Percentiles rank a stretch among this genome's conserved stretches.
Conservation (phyloP, 2,888 invertebrate genomes). For the Eupithecia centaureata region DNA sequence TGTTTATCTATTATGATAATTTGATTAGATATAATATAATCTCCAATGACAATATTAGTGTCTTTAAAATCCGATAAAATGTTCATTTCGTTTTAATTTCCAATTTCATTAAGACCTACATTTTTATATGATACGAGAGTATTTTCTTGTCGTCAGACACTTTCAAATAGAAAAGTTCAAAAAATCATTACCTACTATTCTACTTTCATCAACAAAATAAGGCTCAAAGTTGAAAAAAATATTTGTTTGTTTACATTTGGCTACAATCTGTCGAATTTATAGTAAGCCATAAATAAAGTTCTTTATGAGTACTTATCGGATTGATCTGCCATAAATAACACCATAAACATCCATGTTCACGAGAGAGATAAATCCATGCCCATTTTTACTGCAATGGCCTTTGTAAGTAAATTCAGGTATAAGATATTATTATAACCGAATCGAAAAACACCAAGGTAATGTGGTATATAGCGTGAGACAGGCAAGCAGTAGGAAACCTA, state of each 20-base stretch:
- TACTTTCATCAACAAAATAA: neutral
- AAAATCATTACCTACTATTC: neutral
- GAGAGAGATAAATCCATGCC: constrained; percentile 19
- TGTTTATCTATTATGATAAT: too few species aligned
- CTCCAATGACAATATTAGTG: neutral
- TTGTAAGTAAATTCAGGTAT: constrained; percentile 2
- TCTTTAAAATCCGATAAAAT: neutral
- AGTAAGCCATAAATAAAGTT: constrained; percentile 47
- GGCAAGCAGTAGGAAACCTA: too few species aligned
- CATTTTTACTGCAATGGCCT: constrained; percentile 8
- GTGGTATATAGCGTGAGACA: too few species aligned
- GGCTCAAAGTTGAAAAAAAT: neutral
- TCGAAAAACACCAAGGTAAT: neutral
- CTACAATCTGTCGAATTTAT: constrained; percentile 44
- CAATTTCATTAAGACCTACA: too few species aligned
- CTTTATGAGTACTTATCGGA: constrained; percentile 49
- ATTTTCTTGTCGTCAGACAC: too few species aligned
- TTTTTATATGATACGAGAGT: too few species aligned
- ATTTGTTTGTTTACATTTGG: neutral
- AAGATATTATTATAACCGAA: neutral
- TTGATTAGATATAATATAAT: neutral
- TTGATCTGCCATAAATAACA: constrained; percentile 39
- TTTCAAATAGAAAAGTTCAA: too few species aligned
- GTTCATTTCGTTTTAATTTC: neutral
- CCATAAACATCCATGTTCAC: constrained; percentile 41